These are phyloP conservation scores for Melanerpes aurifrons DNA, from an alignment of 2,113 vertebrate genomes.

Conservation along the genomic window DNA sequence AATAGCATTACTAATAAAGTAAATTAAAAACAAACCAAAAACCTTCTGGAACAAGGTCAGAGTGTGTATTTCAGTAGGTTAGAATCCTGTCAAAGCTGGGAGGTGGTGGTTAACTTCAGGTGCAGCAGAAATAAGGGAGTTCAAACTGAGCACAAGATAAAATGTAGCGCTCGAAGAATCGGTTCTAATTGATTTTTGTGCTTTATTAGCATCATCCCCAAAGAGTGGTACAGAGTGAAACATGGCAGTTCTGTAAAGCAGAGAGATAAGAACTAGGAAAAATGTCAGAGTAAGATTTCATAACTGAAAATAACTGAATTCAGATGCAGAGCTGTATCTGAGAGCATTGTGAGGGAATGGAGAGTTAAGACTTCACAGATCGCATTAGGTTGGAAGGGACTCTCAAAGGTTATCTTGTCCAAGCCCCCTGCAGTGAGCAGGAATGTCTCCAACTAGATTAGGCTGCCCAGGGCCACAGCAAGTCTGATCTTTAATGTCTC, in stretches of 20 bases:
- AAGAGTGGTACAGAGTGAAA: neutral
- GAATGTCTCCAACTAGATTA: too few relatives aligned
- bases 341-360: neutral
- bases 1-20: neutral
- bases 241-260: neutral
- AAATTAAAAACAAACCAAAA: neutral
- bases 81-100: neutral
- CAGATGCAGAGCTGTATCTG: neutral
- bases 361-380: neutral
- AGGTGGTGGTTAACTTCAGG: neutral
- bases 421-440: too few relatives aligned
- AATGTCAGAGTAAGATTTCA: neutral
- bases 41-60: neutral
- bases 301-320: neutral
- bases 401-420: too few relatives aligned
- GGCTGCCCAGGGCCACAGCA: too few relatives aligned
- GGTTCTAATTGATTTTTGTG: neutral
- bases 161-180: neutral
- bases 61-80: neutral
- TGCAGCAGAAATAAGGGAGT: neutral
- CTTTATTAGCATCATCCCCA: neutral
- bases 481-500: too few relatives aligned
- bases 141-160: neutral
- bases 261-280: neutral
- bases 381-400: too few relatives aligned